These are phyloP conservation scores for Pipra filicauda DNA, from an alignment of 2,113 vertebrate genomes.

Conservation along the genomic window DNA sequence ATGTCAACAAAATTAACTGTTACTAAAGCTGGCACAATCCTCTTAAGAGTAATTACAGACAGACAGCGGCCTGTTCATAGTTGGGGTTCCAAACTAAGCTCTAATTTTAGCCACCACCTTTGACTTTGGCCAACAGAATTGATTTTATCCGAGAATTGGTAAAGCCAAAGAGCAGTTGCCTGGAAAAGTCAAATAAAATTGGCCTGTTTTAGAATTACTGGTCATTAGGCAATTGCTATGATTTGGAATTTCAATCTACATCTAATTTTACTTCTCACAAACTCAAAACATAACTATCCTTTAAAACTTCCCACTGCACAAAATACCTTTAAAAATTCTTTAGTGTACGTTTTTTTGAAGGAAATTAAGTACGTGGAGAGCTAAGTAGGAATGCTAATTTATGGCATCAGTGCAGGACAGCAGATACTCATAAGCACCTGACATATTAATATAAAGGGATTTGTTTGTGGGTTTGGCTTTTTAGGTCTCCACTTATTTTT, in stretches of 20 bases:
- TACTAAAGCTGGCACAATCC: conserved; percentile 9
- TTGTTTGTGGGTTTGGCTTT: not conserved
- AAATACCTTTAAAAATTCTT: not conserved
- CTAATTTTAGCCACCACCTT: conserved; percentile 6
- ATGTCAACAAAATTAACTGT: conserved; percentile 2
- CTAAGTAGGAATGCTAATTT: not conserved
- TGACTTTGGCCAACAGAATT: not conserved
- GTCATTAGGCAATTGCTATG: not conserved
- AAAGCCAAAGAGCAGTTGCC: not conserved
- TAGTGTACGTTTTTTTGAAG: not conserved
- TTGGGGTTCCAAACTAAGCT: not conserved
- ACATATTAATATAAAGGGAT: not conserved
- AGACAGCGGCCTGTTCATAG: not conserved
- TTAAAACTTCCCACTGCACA: not conserved
- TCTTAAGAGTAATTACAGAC: not conserved
- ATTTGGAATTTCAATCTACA: not conserved
- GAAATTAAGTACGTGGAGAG: not conserved
- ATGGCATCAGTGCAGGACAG: not conserved
- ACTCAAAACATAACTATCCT: not conserved
- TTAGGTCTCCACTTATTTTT: not conserved
- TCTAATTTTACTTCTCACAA: not conserved
- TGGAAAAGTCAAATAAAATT: conserved; percentile 39
- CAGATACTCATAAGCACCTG: not conserved
- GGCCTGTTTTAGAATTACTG: not conserved
- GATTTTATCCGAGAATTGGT: conserved; percentile 34